phyloP scores from a whole-genome alignment of 2,888 invertebrate genomes.

The Autographa gamma region DNA sequence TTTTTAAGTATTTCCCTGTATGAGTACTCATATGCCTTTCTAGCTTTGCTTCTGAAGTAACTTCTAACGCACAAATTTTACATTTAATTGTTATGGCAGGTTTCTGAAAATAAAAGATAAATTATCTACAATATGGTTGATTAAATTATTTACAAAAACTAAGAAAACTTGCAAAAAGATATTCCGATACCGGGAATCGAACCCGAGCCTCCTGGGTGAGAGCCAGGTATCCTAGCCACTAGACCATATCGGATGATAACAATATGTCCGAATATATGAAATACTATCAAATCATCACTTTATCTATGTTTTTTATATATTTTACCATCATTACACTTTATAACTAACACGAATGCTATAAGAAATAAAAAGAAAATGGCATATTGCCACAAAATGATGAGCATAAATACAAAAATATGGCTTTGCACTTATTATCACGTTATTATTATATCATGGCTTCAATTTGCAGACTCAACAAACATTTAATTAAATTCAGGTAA shows the following conservation, averaged over 20 bases:
- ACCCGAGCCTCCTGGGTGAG: slow-evolving; percentile 91
- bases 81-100: slow-evolving; percentile 53
- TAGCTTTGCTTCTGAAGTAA: slow-evolving; percentile 49
- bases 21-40: slow-evolving; percentile 63
- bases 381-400: too few relatives aligned
- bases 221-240: slow-evolving; percentile 93
- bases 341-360: too few relatives aligned
- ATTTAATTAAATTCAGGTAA: too few relatives aligned
- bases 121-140: not conserved
- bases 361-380: too few relatives aligned
- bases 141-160: not conserved
- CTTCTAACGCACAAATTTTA: slow-evolving; percentile 60
- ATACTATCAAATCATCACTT: not conserved
- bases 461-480: too few relatives aligned
- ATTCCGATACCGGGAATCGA: slow-evolving; percentile 90
- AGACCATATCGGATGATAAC: slow-evolving; percentile 85
- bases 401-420: too few relatives aligned
- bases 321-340: too few relatives aligned
- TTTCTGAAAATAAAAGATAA: slow-evolving; percentile 22
- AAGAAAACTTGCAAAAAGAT: slow-evolving; percentile 29
- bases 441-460: too few relatives aligned
- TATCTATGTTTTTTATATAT: too few relatives aligned
- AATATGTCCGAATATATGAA: accelerated
- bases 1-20: slow-evolving; percentile 18
- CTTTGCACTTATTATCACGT: too few relatives aligned